Conservation (phyloP, 2,113 vertebrate species). For the Lonchura striata region DNA sequence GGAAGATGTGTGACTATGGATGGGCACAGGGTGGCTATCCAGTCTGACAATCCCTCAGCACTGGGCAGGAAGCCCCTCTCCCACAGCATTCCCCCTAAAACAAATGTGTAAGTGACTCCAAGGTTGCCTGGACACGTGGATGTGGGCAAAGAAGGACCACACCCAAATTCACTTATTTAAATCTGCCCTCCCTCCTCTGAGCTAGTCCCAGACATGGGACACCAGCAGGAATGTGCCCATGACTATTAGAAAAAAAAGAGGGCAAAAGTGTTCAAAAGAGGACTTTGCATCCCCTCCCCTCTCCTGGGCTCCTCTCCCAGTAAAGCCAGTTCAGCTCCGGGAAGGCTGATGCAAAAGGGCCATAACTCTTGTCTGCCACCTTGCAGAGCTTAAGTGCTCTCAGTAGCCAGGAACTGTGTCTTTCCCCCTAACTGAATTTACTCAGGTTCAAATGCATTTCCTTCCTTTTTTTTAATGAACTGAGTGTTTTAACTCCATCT, state of each 20-base stretch:
- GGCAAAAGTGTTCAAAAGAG: not conserved
- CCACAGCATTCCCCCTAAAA: not conserved
- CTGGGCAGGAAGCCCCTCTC: not conserved
- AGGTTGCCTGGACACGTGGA: fast-evolving
- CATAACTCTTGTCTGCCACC: not conserved
- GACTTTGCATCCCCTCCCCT: not conserved
- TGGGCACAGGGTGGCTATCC: not conserved
- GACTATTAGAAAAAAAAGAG: not conserved
- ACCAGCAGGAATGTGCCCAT: not conserved
- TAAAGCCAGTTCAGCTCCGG: not conserved
- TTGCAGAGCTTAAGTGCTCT: not conserved
- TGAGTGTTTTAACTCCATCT: not conserved
- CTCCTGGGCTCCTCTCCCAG: not conserved
- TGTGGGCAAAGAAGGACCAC: not conserved
- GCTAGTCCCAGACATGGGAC: not conserved
- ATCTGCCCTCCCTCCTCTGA: not conserved
- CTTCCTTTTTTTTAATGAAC: fast-evolving
- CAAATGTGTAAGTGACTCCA: fast-evolving
- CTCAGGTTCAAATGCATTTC: not conserved
- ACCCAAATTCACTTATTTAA: not conserved
- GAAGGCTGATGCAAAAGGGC: not conserved
- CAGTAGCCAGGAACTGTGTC: not conserved
- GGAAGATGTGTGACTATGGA: not conserved
- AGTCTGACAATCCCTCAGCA: too few species aligned
- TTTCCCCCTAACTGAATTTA: not conserved